Evolutionary conservation across 2,113 vertebrate genomes (phyloP).

Genomic region (Podarcis muralis): DNA sequence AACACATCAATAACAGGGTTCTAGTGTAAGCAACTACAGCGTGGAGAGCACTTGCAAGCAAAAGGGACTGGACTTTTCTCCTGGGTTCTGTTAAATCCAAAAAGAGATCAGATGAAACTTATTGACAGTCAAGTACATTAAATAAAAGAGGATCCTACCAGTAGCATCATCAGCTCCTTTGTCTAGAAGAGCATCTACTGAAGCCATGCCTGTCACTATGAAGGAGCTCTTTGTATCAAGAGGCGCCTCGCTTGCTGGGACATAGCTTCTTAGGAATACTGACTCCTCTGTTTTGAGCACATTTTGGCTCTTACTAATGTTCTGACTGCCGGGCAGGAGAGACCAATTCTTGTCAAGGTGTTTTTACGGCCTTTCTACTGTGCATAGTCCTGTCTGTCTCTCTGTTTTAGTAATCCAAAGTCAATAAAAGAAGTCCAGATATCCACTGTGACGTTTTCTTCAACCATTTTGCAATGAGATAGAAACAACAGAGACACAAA

Average conservation of each 20-base stretch:
- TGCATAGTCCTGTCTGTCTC: slow-evolving; percentile 20
- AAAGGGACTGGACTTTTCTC: slow-evolving; percentile 51
- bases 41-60: slow-evolving; percentile 27
- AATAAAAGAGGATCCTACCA: slow-evolving; percentile 74
- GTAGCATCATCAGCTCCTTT: slow-evolving; percentile 70
- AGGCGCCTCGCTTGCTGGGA: slow-evolving; percentile 65
- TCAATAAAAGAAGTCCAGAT: slow-evolving; percentile 40
- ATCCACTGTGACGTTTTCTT: slow-evolving; percentile 62
- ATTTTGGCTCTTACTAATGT: slow-evolving; percentile 62
- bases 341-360: slow-evolving; percentile 55
- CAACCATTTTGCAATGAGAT: slow-evolving; percentile 27
- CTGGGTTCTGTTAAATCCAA: slow-evolving; percentile 38
- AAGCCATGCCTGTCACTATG: slow-evolving; percentile 71
- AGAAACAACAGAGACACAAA: slow-evolving; percentile 42
- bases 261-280: slow-evolving; percentile 66
- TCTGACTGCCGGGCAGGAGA: slow-evolving; percentile 63
- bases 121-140: slow-evolving; percentile 66
- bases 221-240: slow-evolving; percentile 66
- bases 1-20: not conserved
- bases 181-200: slow-evolving; percentile 74
- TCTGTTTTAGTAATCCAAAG: not conserved
- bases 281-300: slow-evolving; percentile 62
- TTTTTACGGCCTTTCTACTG: slow-evolving; percentile 61
- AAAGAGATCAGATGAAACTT: slow-evolving; percentile 56
- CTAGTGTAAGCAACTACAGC: slow-evolving; percentile 23